These are phyloP conservation scores for Anguilla japonica DNA, from an alignment of 2,113 vertebrate genomes.

Conservation along the genomic window DNA sequence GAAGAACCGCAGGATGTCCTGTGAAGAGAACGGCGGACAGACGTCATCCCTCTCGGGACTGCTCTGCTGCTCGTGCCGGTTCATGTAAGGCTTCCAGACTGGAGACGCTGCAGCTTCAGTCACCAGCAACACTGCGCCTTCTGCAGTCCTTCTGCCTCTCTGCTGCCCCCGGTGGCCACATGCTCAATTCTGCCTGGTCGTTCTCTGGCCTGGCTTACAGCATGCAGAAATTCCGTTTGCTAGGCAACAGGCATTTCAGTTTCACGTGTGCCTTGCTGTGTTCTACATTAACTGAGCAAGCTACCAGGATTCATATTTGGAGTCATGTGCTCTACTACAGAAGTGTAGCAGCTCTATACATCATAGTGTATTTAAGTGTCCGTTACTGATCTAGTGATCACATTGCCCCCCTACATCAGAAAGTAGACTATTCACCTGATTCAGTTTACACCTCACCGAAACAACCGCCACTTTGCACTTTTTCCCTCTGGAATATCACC, in stretches of 20 bases:
- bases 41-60: neutral
- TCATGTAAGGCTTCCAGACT: neutral
- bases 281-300: neutral
- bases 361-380: too few relatives aligned
- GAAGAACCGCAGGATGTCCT: neutral
- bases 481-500: neutral
- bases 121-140: neutral
- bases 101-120: neutral
- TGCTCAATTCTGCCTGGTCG: neutral
- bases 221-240: neutral
- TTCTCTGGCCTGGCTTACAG: neutral
- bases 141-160: neutral
- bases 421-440: neutral
- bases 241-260: neutral
- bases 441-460: neutral
- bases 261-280: neutral
- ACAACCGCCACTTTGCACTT: neutral
- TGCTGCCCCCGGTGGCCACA: neutral
- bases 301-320: neutral
- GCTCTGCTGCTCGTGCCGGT: constrained; percentile 31
- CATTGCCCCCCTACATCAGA: too few relatives aligned
- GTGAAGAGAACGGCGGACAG: neutral
- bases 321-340: neutral
- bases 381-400: too few relatives aligned
- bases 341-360: too few relatives aligned